phyloP scores from a whole-genome alignment of 2,888 invertebrate species.

The Halictus quadricinctus region DNA sequence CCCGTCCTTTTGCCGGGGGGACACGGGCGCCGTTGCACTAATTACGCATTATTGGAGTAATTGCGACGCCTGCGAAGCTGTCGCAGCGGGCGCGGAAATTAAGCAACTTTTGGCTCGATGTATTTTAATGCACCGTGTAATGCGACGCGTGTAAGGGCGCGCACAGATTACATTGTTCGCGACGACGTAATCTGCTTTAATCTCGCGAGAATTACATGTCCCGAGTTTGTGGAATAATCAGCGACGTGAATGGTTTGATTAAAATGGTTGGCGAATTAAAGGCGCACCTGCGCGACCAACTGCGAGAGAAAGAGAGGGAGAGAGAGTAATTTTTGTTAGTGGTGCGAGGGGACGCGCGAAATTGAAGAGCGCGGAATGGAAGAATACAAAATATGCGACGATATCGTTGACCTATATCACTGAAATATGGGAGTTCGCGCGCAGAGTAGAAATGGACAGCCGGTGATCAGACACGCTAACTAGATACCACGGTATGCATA shows the following conservation, averaged over 20 bases:
- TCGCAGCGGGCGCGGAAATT: not conserved
- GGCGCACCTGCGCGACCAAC: not conserved
- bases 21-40: not conserved
- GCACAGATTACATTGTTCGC: not conserved
- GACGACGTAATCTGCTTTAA: not conserved
- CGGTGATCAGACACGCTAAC: not conserved
- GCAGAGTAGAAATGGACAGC: not conserved
- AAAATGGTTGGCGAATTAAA: not conserved
- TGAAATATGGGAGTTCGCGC: not conserved
- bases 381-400: not conserved
- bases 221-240: not conserved
- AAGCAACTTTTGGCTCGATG: conserved; percentile 5
- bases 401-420: conserved; percentile 7
- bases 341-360: not conserved
- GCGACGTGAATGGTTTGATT: not conserved
- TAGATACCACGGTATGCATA: not conserved
- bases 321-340: not conserved
- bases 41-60: conserved; percentile 13
- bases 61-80: not conserved
- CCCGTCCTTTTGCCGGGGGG: not conserved
- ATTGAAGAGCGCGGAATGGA: not conserved
- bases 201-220: not conserved
- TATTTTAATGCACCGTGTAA: conserved; percentile 9
- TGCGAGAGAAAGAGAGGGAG: not conserved
- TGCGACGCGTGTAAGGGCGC: not conserved